A percentile compares a stretch with the other conserved stretches of the same genome.
phyloP scores from a whole-genome alignment of 1,140 invertebrate species.

The Pogonognathellus flavescens region DNA sequence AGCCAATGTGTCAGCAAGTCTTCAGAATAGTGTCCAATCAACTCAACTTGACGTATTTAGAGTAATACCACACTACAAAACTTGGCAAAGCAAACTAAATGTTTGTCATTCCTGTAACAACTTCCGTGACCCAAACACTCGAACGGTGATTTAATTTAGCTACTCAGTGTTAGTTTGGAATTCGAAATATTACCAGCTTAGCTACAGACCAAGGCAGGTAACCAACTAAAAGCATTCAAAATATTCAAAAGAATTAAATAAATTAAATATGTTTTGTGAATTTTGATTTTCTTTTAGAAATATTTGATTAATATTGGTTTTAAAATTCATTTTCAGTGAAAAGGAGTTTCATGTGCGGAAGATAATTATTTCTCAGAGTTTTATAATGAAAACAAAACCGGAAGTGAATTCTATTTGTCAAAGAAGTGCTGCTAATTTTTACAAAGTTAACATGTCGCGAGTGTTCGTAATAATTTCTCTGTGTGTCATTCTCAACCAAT shows the following conservation, averaged over 20 bases:
- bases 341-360: background rate
- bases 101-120: conserved; percentile 37
- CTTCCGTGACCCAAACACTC: background rate
- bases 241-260: too few relatives aligned
- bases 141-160: background rate
- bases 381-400: background rate
- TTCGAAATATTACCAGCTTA: background rate
- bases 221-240: background rate
- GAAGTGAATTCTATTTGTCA: background rate
- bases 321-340: background rate
- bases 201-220: background rate
- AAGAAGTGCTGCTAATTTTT: background rate
- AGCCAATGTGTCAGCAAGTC: background rate
- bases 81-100: background rate
- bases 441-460: background rate
- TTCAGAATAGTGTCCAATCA: too few relatives aligned
- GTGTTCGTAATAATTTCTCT: background rate
- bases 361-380: background rate
- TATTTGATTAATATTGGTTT: too few relatives aligned
- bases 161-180: background rate
- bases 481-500: background rate
- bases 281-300: background rate
- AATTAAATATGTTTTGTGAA: background rate
- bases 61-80: conserved; percentile 23
- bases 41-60: background rate